Evolutionary conservation across 1,140 invertebrate genomes (phyloP).

Genomic region (Lerema accius): DNA sequence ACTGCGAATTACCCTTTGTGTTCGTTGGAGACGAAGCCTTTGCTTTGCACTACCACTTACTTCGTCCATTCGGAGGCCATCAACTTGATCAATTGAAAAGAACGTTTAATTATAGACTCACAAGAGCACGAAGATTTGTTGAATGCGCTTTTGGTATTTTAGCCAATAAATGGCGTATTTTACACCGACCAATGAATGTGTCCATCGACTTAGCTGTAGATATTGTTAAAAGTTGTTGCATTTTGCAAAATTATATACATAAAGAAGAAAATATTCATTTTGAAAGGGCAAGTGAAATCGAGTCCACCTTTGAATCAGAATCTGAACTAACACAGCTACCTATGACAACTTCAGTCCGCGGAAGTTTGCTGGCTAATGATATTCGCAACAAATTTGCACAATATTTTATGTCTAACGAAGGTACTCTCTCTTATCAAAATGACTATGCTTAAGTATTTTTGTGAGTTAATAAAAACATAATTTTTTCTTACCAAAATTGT

Average conservation of each 20-base stretch:
- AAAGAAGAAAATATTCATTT: too few relatives aligned
- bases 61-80: constrained; percentile 4
- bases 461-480: too few relatives aligned
- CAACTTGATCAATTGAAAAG: constrained; percentile 9
- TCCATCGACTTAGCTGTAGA: constrained; percentile 37
- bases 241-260: too few relatives aligned
- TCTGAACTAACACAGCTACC: constrained; percentile 42
- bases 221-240: constrained; percentile 42
- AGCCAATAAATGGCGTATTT: constrained; percentile 31
- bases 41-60: constrained; percentile 12
- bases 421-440: too few relatives aligned
- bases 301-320: constrained; percentile 43
- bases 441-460: constrained; percentile 13
- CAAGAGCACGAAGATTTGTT: constrained; percentile 11
- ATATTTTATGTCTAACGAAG: too few relatives aligned
- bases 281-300: constrained; percentile 41
- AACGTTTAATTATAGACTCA: constrained; percentile 10
- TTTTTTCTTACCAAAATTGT: constrained; percentile 34
- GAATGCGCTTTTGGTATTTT: constrained; percentile 11
- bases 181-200: constrained; percentile 41
- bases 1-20: too few relatives aligned
- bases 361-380: constrained; percentile 40
- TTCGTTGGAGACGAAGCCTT: constrained; percentile 9
- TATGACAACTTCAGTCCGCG: constrained; percentile 29
- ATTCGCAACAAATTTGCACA: not conserved